Evolutionary conservation across 2,888 invertebrate species (phyloP).

Genomic region (Odontothrips loti): DNA sequence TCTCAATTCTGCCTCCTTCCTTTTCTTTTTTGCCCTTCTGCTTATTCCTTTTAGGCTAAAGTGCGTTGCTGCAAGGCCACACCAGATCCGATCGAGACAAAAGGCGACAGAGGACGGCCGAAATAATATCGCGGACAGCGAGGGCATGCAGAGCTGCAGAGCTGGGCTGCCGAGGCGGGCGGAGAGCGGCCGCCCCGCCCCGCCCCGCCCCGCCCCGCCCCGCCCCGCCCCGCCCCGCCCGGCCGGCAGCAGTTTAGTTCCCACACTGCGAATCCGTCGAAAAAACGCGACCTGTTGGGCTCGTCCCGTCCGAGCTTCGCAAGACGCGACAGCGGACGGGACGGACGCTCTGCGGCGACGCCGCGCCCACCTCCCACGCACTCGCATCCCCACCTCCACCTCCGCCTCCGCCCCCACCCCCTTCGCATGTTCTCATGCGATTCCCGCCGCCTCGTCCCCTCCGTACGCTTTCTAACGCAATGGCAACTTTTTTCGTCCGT

Average conservation of each 20-base stretch:
- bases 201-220: not conserved
- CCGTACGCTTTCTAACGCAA: not conserved
- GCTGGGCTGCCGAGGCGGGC: too few species aligned
- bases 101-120: not conserved
- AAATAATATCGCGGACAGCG: not conserved
- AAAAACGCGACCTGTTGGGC: slow-evolving; percentile 13
- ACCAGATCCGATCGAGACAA: not conserved
- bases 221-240: not conserved
- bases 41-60: not conserved
- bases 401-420: too few species aligned
- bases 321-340: too few species aligned
- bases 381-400: too few species aligned
- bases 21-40: not conserved
- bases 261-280: not conserved
- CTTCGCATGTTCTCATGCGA: too few species aligned
- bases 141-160: too few species aligned
- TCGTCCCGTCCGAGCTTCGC: not conserved
- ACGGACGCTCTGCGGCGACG: too few species aligned
- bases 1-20: not conserved
- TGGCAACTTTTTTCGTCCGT: too few species aligned
- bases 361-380: not conserved
- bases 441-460: not conserved
- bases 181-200: too few species aligned
- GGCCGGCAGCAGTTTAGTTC: not conserved
- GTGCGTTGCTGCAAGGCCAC: not conserved